Conservation (phyloP, 2,113 vertebrate species). For the Chrysemys picta region DNA sequence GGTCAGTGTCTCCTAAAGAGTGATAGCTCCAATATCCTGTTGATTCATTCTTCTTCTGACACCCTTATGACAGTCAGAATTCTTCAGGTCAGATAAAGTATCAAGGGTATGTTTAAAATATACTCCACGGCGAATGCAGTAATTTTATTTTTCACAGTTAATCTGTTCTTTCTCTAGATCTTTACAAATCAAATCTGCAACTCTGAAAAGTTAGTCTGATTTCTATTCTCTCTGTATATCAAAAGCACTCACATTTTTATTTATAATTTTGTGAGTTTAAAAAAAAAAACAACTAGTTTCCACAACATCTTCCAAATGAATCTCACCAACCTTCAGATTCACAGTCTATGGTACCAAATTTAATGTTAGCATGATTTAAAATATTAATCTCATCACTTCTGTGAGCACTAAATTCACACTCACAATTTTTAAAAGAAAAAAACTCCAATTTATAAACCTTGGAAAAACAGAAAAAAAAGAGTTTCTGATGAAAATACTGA, state of each 20-base stretch:
- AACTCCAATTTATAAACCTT: conserved; percentile 41
- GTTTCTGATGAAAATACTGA: conserved; percentile 59
- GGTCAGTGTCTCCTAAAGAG: neutral
- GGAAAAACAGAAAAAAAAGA: conserved; percentile 59
- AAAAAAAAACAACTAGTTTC: conserved; percentile 40
- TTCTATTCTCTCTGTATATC: neutral
- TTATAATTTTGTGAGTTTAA: neutral
- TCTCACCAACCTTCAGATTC: conserved; percentile 40
- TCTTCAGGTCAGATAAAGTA: neutral
- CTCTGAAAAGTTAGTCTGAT: neutral
- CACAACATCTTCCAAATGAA: neutral
- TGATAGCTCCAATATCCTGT: neutral
- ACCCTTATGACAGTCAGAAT: neutral
- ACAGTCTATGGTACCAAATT: conserved; percentile 50
- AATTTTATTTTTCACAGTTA: neutral
- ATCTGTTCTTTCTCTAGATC: rapidly evolving
- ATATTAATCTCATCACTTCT: conserved; percentile 46
- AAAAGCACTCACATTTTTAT: neutral
- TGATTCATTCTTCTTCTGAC: neutral
- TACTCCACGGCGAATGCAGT: neutral
- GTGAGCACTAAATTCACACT: conserved; percentile 25
- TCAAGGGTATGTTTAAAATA: neutral
- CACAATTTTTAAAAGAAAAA: neutral
- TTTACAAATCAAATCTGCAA: neutral
- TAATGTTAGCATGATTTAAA: conserved; percentile 29